Base-by-base conservation (phyloP, 1,140 invertebrate species). In the Mya arenaria region DNA sequence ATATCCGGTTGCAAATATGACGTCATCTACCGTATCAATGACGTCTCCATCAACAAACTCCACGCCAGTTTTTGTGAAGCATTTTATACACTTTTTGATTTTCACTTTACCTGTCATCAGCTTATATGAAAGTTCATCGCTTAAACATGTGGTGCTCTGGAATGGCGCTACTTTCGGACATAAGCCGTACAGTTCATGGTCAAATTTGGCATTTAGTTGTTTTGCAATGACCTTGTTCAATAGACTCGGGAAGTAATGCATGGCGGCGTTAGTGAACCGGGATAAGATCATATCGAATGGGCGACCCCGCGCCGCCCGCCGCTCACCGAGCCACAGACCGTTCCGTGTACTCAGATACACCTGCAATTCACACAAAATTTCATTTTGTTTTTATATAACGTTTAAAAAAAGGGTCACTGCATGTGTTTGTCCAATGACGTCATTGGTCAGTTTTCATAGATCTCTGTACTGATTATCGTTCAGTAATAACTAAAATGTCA, bases 41-140 rank as follows among this genome's bases (percentile, higher is more conserved):
- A 28, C 23, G 15, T 37, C 52, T 13, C 66, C 66, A 23, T 69
- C 66, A 23, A 48, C 66, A 48, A 69, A 69, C 37, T 69, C 66
- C 23, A 69, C 39, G 10, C 30, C 36, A 28, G 17, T 41, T 10
- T 44, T 44, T 8, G 1, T 6, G 23, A 69, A 28, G 19, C 28
- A 10, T 25, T 48, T 69, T n/a, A 69, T 69, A 28, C 30, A 37
- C 25, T 37, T 37, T 48, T 69, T 69, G 39, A 69, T 69, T 69
- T 69, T 69, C 10, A 69, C 52, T 4, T 30, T 44, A 28, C 66
- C 66, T 13, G 52, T 69, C 4, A 69, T 28, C 10, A 69, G 37
- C 23, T 48, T 69, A 28, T 69, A 69, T 5, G 66, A 28, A 4
- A 69, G 66, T 48, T 44, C 30, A 69, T 69, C 66, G 37, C 52